A percentile compares a stretch with the other conserved stretches of the same genome.
Evolutionary conservation across 2,113 vertebrate species (phyloP).

Genomic region (Myiozetetes cayanensis): DNA sequence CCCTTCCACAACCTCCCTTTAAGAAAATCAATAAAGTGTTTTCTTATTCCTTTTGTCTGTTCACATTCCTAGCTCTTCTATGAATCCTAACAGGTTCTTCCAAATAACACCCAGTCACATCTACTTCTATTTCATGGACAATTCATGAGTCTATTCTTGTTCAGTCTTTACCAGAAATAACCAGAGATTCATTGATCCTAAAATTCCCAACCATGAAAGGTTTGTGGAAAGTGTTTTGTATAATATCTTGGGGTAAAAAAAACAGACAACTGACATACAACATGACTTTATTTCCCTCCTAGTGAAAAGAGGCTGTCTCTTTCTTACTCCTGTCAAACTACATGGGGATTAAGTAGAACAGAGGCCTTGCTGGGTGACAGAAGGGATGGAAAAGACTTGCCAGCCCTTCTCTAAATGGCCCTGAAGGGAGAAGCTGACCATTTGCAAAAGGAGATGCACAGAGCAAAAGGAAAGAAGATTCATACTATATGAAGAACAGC

Average conservation of each 20-base stretch:
- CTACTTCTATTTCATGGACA: not conserved
- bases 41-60: not conserved
- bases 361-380: not conserved
- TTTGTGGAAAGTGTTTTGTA: not conserved
- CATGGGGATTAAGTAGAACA: not conserved
- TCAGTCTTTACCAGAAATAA: not conserved
- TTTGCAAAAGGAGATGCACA: not conserved
- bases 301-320: not conserved
- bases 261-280: not conserved
- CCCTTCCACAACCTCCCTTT: not conserved
- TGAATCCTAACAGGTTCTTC: not conserved
- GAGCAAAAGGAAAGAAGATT: not conserved
- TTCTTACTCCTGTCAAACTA: not conserved
- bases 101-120: not conserved
- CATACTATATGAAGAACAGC: not conserved
- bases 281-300: not conserved
- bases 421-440: not conserved
- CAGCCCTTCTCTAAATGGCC: not conserved
- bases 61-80: not conserved
- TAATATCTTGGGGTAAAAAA: not conserved
- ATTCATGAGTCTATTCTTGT: not conserved
- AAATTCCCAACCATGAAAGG: not conserved
- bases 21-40: not conserved
- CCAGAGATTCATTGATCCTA: not conserved
- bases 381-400: not conserved